Conservation (phyloP, 2,113 vertebrate species). For the Montifringilla adamsi region DNA sequence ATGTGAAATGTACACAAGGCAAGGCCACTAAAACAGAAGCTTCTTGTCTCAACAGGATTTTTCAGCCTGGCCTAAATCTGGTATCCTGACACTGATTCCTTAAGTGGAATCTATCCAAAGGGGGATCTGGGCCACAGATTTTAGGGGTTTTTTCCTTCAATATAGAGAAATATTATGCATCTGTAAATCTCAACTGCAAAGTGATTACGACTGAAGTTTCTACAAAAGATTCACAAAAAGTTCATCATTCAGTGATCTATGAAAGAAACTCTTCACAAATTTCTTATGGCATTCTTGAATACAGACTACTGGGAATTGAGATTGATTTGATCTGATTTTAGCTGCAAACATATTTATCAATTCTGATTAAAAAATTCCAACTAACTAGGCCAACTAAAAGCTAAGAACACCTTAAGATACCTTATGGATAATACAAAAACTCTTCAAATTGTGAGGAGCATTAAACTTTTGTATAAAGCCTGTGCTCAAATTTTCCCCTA, state of each 20-base stretch:
- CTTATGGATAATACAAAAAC: constrained; percentile 1
- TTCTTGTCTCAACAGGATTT: constrained; percentile 32
- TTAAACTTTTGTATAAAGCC: not conserved
- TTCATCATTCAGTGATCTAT: not conserved
- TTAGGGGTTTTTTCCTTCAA: not conserved
- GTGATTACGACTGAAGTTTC: not conserved
- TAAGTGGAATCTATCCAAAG: not conserved
- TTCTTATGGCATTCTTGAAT: not conserved
- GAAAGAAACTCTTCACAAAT: not conserved
- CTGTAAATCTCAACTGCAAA: not conserved
- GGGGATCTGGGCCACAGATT: not conserved
- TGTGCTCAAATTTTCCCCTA: not conserved
- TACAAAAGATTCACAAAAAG: not conserved
- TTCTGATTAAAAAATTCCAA: not conserved
- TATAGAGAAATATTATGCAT: not conserved
- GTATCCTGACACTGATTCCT: not conserved
- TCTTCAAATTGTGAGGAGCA: constrained; percentile 1
- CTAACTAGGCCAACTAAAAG: not conserved
- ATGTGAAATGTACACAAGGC: constrained; percentile 16
- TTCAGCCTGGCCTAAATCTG: not conserved
- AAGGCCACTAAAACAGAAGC: not conserved
- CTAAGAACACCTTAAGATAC: not conserved
- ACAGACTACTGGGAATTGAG: not conserved
- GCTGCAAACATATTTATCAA: not conserved
- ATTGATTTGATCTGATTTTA: not conserved